Evolutionary conservation across 2,888 invertebrate genomes (phyloP).

Genomic region (Noctua comes): DNA sequence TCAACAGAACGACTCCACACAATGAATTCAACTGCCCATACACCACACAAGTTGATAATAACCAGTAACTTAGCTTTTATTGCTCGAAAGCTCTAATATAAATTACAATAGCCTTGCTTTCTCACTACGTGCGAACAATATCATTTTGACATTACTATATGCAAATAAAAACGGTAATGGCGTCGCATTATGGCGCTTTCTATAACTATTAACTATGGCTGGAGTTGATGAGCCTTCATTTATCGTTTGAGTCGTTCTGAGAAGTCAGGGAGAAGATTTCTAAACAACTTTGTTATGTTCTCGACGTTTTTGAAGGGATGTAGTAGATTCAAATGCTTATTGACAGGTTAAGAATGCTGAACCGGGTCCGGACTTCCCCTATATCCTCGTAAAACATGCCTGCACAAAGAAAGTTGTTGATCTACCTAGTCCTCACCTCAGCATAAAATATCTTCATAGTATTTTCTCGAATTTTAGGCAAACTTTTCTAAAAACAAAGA

Average conservation of each 20-base stretch:
- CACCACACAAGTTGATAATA: background rate
- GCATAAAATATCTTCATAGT: background rate
- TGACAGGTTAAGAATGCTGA: background rate
- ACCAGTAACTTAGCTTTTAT: conserved; percentile 17
- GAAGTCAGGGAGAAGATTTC: conserved; percentile 58
- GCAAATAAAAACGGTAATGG: conserved; percentile 73
- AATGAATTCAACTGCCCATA: background rate
- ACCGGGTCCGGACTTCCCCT: background rate
- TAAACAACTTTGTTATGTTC: conserved; percentile 37
- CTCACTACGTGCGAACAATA: conserved; percentile 63
- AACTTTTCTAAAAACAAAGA: background rate
- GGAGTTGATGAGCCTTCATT: conserved; percentile 70
- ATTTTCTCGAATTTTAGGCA: background rate
- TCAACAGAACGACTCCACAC: background rate
- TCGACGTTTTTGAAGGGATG: conserved; percentile 13
- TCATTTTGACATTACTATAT: conserved; percentile 73
- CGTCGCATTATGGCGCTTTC: conserved; percentile 73
- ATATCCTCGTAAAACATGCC: background rate
- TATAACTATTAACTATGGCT: conserved; percentile 70
- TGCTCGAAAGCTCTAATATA: conserved; percentile 44
- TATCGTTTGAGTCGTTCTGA: conserved; percentile 60
- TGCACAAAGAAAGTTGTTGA: background rate
- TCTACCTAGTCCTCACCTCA: background rate
- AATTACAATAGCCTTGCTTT: conserved; percentile 45
- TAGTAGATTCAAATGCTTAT: background rate